A percentile compares a stretch with the other conserved stretches of the same genome.
Conservation (phyloP, 2,797 vertebrate genomes). For the Champsocephalus esox region DNA sequence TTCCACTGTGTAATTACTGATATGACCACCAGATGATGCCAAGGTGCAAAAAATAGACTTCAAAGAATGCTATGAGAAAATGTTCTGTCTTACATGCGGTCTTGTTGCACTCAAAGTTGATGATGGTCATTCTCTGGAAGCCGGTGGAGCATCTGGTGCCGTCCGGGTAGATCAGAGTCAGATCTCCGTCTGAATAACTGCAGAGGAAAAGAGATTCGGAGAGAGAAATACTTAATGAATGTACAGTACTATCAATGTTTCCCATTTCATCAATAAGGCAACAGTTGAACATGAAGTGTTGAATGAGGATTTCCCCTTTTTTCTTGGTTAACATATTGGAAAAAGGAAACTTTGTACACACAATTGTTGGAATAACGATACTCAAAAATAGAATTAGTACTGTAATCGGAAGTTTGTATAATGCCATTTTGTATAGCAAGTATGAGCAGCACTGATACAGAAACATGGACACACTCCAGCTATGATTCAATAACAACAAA, state of each 20-base stretch:
- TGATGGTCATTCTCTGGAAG: slow-evolving; percentile 96
- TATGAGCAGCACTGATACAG: neutral
- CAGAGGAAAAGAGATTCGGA: neutral
- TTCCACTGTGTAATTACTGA: neutral
- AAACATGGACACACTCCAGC: neutral
- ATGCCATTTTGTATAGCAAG: neutral
- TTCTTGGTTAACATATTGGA: too few species aligned
- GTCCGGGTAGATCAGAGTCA: slow-evolving; percentile 91
- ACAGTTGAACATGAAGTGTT: neutral
- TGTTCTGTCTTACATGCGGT: slow-evolving; percentile 85
- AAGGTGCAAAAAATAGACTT: neutral
- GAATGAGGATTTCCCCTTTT: neutral
- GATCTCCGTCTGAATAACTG: slow-evolving; percentile 96
- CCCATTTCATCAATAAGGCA: neutral
- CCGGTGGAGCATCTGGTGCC: slow-evolving; percentile 90
- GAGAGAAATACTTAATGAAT: neutral
- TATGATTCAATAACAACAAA: too few species aligned
- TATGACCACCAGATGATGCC: neutral
- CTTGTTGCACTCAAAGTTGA: slow-evolving; percentile 93
- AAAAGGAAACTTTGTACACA: too few species aligned
- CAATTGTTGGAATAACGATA: too few species aligned
- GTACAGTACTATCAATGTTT: neutral
- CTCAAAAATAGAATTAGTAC: too few species aligned
- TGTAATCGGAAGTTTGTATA: neutral
- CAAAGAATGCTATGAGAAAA: too few species aligned